Evolutionary conservation across 2,888 invertebrate genomes (phyloP).

Genomic region (Lasioglossum marginatum): DNA sequence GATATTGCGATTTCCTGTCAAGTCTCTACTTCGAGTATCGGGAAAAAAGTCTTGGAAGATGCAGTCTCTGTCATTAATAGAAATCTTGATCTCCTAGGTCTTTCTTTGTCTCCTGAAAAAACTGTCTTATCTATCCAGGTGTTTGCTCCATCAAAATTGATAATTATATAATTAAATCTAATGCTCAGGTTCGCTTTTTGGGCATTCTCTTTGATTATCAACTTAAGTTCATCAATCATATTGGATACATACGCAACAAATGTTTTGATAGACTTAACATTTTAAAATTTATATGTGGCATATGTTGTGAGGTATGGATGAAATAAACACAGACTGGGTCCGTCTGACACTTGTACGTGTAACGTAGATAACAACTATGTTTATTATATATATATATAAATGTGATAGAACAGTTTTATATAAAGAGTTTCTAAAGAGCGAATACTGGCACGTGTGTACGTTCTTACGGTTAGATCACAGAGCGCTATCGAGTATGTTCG

Average conservation of each 20-base stretch:
- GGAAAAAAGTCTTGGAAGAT: background rate
- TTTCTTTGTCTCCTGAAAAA: background rate
- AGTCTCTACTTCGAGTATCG: too few species aligned
- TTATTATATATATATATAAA: too few species aligned
- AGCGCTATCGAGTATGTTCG: too few species aligned
- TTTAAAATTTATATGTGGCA: background rate
- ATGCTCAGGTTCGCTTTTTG: background rate
- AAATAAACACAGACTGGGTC: too few species aligned
- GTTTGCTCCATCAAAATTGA: background rate
- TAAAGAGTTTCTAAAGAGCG: too few species aligned
- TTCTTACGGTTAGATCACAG: too few species aligned
- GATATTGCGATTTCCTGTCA: too few species aligned
- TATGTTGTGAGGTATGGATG: too few species aligned
- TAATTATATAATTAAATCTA: background rate
- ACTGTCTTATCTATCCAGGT: background rate
- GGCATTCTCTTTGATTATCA: background rate
- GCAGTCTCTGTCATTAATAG: background rate
- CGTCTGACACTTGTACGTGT: too few species aligned
- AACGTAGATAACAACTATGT: too few species aligned
- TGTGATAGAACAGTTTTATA: too few species aligned
- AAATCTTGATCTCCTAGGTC: background rate
- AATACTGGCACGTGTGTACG: too few species aligned
- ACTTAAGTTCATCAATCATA: background rate
- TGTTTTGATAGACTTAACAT: background rate
- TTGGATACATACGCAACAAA: background rate